Evolutionary conservation across 2,888 invertebrate species (phyloP), one percentile per base, ranked within the genome.

Genomic region (Heliconius ismenius): DNA sequence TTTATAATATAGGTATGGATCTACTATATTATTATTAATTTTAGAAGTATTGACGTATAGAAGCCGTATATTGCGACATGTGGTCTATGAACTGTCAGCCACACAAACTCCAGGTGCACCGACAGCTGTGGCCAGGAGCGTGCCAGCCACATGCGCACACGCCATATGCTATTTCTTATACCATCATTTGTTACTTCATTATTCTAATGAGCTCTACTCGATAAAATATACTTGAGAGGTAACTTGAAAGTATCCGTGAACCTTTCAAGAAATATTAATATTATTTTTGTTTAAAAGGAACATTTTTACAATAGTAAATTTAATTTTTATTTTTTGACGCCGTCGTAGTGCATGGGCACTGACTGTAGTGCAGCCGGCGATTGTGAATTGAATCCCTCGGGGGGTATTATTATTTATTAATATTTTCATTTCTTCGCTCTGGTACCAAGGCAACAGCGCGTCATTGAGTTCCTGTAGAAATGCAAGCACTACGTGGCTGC

Each of bases 61-160:
- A 92, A 91, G 87, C 90, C 91, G 82, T 91, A 87, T 82, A 86
- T 81, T 79, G 86, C 78, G 81, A 83, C 84, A 85, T 85, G 81
- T 83, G 85, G 77, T 28, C 26, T 60, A 21, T 43, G 28, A 26
- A 39, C 67, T 70, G 79, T 80, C 81, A 83, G 82, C 70, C 79
- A 80, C 78, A 81, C 78, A 78, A 58, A 26, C 65, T 81, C 90
- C 92, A 92, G 91, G 90, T 91, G 92, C 79, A 79, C 60, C 60
- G 82, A 83, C 92, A 91, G 91, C 90, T 91, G 92, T 86, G 87
- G 82, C 83, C 21, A 39, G 86, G 83, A 88, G 89, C 86, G 91
- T 91, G 90, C 86, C 89, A 81, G 89, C 88, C 92, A 88, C 91
- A 89, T 91, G 92, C 89, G 73, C 73, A 73, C 62, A 28, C 89